A percentile compares a stretch with the other conserved stretches of the same genome.
Evolutionary conservation across 2,797 vertebrate genomes (phyloP).

Genomic region (Monodelphis domestica): DNA sequence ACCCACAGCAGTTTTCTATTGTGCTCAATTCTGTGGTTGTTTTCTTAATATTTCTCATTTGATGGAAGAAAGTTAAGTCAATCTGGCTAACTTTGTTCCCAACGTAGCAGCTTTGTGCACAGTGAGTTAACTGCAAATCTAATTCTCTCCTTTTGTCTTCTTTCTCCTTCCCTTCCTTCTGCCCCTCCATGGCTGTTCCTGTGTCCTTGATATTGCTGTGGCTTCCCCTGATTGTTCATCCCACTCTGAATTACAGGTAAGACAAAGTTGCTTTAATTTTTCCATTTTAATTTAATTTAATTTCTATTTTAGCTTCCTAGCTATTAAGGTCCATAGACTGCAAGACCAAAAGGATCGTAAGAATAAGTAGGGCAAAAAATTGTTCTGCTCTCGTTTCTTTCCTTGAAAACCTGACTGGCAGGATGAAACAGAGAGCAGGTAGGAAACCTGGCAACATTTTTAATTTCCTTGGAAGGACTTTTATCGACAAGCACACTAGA

Average conservation of each 20-base stretch:
- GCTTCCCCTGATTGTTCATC: slow-evolving; percentile 52
- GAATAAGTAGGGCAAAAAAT: not conserved
- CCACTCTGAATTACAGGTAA: slow-evolving; percentile 73
- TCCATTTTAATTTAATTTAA: slow-evolving; percentile 19
- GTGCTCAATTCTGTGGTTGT: not conserved
- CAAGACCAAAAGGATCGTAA: not conserved
- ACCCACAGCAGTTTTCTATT: not conserved
- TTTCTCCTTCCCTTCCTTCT: slow-evolving; percentile 34
- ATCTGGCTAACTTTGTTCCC: slow-evolving; percentile 38
- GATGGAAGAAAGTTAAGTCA: slow-evolving; percentile 55
- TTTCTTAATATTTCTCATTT: not conserved
- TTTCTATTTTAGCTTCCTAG: too few species aligned
- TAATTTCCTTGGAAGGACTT: not conserved
- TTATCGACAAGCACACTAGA: not conserved
- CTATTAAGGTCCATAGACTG: not conserved
- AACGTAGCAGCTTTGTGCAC: slow-evolving; percentile 3
- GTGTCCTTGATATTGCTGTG: slow-evolving; percentile 68
- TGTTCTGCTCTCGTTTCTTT: not conserved
- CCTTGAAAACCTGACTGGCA: not conserved
- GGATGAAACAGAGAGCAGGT: not conserved
- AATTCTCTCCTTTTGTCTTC: slow-evolving; percentile 56
- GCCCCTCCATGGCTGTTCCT: slow-evolving; percentile 50
- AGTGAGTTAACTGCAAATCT: slow-evolving; percentile 51
- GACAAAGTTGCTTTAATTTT: slow-evolving; percentile 57
- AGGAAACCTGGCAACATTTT: not conserved